These are phyloP conservation scores for Sebastiscus albofasciatus DNA, from an alignment of 2,797 vertebrate species.

Conservation along the genomic window DNA sequence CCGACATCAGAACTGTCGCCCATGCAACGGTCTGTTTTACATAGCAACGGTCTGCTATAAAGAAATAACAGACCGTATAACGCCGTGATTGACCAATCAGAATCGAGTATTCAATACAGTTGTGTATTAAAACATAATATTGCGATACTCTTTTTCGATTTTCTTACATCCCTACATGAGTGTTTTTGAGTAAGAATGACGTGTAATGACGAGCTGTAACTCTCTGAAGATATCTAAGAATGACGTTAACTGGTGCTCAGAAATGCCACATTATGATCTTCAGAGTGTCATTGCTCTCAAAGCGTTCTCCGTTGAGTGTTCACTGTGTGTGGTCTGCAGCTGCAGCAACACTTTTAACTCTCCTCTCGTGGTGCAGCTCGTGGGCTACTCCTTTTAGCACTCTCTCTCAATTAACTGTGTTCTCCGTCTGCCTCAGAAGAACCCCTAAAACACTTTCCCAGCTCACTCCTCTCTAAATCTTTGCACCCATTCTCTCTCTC, in stretches of 20 bases:
- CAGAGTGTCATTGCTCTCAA: conserved; percentile 7
- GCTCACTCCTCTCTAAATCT: conserved; percentile 29
- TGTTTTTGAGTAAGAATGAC: not conserved
- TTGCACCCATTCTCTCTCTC: conserved; percentile 41
- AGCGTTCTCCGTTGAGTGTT: conserved; percentile 4
- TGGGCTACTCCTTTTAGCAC: conserved; percentile 17
- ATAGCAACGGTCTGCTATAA: too few relatives aligned
- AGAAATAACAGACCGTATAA: too few relatives aligned
- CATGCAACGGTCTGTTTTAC: too few relatives aligned
- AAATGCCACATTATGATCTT: conserved; percentile 15
- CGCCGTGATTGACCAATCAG: too few relatives aligned
- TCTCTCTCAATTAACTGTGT: conserved; percentile 29
- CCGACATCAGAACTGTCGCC: too few relatives aligned
- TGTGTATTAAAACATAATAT: too few relatives aligned
- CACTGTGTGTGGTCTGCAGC: conserved; percentile 46
- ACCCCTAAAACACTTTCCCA: conserved; percentile 25
- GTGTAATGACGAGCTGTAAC: not conserved
- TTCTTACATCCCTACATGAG: not conserved
- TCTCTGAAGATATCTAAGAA: conserved; percentile 4
- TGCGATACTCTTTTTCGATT: too few relatives aligned
- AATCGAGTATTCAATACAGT: too few relatives aligned
- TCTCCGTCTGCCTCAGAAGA: conserved; percentile 14
- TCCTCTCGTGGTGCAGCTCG: not conserved
- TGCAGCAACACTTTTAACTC: conserved; percentile 38
- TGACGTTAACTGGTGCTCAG: not conserved